These are phyloP conservation scores for Molossus molossus DNA, from an alignment of 2,797 vertebrate species.

Conservation along the genomic window DNA sequence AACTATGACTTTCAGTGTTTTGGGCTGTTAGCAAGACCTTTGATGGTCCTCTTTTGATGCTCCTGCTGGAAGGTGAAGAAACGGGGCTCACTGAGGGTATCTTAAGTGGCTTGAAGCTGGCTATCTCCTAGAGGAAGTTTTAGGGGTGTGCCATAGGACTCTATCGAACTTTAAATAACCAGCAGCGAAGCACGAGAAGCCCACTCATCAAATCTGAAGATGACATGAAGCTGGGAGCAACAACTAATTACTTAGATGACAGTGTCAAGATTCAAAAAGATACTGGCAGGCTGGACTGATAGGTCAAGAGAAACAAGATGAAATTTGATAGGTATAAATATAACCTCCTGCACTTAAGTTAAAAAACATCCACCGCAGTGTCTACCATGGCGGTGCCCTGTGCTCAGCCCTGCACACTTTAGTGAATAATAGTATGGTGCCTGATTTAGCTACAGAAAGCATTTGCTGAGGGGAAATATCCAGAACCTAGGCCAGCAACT, in stretches of 20 bases:
- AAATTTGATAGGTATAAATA: constrained; percentile 41
- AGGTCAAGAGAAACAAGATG: constrained; percentile 10
- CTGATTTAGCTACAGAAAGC: no score
- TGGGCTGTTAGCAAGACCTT: neutral
- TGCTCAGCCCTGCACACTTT: no score
- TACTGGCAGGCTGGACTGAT: constrained; percentile 34
- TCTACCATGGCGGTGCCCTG: no score
- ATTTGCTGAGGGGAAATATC: neutral
- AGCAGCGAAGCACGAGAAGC: neutral
- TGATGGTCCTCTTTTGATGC: neutral
- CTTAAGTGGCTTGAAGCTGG: constrained; percentile 46
- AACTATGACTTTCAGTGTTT: neutral
- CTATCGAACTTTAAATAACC: constrained; percentile 51
- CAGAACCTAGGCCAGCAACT: neutral
- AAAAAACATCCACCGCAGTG: neutral
- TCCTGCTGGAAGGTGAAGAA: neutral
- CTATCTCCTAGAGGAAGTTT: neutral
- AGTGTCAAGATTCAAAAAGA: constrained; percentile 64
- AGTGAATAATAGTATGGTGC: no score
- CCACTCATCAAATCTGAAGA: constrained; percentile 47
- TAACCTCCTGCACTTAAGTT: neutral
- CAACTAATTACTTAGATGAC: constrained; percentile 69
- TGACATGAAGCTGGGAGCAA: constrained; percentile 36
- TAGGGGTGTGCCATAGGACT: neutral
- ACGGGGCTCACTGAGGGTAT: neutral